phyloP scores from a whole-genome alignment of 92 coral and sea anemone species.

The Scolanthus callimorphus region DNA sequence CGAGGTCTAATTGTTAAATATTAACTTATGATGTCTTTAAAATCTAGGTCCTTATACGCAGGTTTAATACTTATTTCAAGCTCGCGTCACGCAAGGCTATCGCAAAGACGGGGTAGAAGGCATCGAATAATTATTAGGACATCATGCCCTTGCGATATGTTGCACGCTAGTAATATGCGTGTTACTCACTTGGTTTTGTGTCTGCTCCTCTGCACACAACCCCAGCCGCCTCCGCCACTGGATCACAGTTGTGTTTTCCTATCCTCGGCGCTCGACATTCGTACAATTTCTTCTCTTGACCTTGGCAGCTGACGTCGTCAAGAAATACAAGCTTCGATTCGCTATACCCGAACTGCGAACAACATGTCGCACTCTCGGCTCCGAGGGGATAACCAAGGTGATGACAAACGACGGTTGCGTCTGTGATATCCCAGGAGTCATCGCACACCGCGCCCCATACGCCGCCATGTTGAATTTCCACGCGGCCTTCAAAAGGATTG shows the following conservation, averaged over 20 bases:
- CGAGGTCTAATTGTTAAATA: no score
- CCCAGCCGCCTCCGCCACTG: slow-evolving; percentile 21
- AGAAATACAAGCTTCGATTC: slow-evolving; percentile 8
- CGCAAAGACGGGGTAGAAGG: no score
- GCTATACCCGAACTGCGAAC: slow-evolving; percentile 16
- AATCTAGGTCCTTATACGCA: no score
- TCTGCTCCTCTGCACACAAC: slow-evolving; percentile 15
- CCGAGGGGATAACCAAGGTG: slow-evolving; percentile 25
- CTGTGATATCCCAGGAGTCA: slow-evolving; percentile 40
- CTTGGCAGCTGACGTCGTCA: slow-evolving; percentile 29
- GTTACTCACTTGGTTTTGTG: no score
- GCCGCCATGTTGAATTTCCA: slow-evolving; percentile 34
- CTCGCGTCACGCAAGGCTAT: no score
- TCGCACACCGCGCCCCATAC: slow-evolving; percentile 54
- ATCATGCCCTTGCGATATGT: no score
- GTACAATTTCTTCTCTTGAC: slow-evolving; percentile 10
- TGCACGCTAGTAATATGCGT: no score
- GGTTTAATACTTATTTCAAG: no score
- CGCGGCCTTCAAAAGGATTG: slow-evolving; percentile 31
- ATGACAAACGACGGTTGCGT: slow-evolving; percentile 44
- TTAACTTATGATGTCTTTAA: no score
- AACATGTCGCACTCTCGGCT: slow-evolving; percentile 29
- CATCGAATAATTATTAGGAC: no score
- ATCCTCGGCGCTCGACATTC: slow-evolving; percentile 9
- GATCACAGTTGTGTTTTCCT: slow-evolving; percentile 24